A percentile compares a stretch with the other conserved stretches of the same genome.
Conservation (phyloP, 53 echinoderm and acorn worm genomes). For the Paelopatides confundens region DNA sequence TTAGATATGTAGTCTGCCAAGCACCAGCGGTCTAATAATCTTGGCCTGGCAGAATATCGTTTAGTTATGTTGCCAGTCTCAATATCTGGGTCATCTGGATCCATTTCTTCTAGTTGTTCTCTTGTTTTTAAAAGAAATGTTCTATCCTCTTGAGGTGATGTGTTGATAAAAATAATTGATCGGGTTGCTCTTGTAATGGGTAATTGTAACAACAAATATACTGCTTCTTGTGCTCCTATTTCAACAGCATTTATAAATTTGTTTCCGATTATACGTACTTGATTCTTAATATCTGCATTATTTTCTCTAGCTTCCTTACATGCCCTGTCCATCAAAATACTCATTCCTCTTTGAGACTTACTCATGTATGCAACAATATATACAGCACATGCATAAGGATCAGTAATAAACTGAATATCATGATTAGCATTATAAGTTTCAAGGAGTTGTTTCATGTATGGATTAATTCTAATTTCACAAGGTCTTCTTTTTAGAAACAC, state of each 20-base stretch:
- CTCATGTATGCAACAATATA: conserved; percentile 66
- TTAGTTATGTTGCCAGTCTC: conserved; percentile 8
- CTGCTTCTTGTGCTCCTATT: conserved; percentile 52
- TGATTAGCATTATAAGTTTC: conserved; percentile 21
- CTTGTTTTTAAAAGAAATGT: conserved; percentile 42
- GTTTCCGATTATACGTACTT: conserved; percentile 35
- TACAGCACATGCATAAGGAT: conserved; percentile 59
- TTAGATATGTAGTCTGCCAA: conserved; percentile 57
- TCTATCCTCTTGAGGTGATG: conserved; percentile 13
- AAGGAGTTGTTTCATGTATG: background rate
- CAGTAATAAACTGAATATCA: conserved; percentile 50
- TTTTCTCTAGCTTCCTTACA: conserved; percentile 52
- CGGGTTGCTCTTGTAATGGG: conserved; percentile 11
- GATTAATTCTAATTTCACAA: background rate
- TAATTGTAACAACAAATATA: conserved; percentile 33
- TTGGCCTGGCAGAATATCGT: conserved; percentile 51
- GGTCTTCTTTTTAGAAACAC: background rate
- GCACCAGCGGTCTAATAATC: conserved; percentile 26
- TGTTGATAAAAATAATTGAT: conserved; percentile 32
- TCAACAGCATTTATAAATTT: conserved; percentile 51
- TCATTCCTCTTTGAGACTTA: conserved; percentile 58
- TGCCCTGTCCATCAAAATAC: conserved; percentile 34
- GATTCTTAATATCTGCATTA: background rate
- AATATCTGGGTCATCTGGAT: conserved; percentile 41
- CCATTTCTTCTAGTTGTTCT: conserved; percentile 1